Base-by-base conservation (phyloP, 2,113 vertebrate species). In the Arenaria interpres region DNA sequence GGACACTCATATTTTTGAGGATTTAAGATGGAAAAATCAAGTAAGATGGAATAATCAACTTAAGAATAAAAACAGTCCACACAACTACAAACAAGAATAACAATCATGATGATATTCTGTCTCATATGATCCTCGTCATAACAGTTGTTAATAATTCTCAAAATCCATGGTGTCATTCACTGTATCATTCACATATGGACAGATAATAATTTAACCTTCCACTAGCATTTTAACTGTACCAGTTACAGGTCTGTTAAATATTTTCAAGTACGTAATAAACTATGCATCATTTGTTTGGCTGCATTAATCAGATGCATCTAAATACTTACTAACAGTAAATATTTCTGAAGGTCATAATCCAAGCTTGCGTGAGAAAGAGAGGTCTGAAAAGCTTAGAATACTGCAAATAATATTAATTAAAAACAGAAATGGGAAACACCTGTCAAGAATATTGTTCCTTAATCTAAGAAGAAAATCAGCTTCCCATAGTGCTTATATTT, bases 361-460 rank as follows among this genome's bases (percentile, higher is more conserved):
- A 53, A 41, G 48, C 20, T 51, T 57, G 37, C 66, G 50, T 50
- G 66, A 85, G 62, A 92, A 71, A 60, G 20, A 48, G 22, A 51
- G 16, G 48, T 27, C 53, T 79, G 69, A 68, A 87, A 89, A 82
- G 22, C 53, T n/a, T 10, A 25, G 59, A 85, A 25, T n/a, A 63
- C 41, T 72, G 37, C 51, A 63, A 91, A 85, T 0, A 3, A 24
- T 53, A 76, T 69, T 69, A 76, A 93, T 76, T 79, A 64, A 84
- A 45, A 95, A 85, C 71, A 94, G 90, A 76, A 95, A 83, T 57
- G 83, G 77, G 59, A 95, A 94, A 77, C 86, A 88, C 18, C 80
- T 92, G 81, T 37, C 46, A 79, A 73, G 48, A 54, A 92, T 51
- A 88, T 60, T 59, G 33, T 69, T 15, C 54, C 53, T 78, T 75